A percentile compares a stretch with the other conserved stretches of the same genome.
Evolutionary conservation across 2,888 invertebrate genomes (phyloP).

Genomic region (Drosophila affinis): DNA sequence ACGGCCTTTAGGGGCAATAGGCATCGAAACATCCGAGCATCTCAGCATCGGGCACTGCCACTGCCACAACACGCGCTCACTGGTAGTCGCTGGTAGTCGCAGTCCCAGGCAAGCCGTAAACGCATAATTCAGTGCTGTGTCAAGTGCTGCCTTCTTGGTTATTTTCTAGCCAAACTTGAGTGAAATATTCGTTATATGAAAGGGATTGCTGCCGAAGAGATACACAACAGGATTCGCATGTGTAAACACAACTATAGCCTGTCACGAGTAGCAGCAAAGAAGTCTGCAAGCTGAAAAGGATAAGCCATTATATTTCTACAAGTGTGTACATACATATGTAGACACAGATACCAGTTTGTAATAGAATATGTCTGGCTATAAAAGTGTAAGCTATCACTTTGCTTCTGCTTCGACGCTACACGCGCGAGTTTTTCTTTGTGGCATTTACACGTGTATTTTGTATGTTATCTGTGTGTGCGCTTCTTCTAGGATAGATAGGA

Average conservation of each 20-base stretch:
- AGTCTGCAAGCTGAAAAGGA: too few species aligned
- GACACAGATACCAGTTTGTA: not conserved
- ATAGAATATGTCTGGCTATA: not conserved
- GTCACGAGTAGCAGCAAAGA: too few species aligned
- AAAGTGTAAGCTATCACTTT: not conserved
- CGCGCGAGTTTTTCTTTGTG: too few species aligned
- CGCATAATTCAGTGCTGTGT: slow-evolving; percentile 20
- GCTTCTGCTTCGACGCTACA: not conserved
- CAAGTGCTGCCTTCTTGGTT: slow-evolving; percentile 16
- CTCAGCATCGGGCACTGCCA: slow-evolving; percentile 12
- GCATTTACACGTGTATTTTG: not conserved
- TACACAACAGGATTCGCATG: too few species aligned
- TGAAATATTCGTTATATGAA: not conserved
- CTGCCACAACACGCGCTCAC: slow-evolving; percentile 30
- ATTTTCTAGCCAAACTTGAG: slow-evolving; percentile 10
- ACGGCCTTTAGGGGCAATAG: slow-evolving; percentile 47
- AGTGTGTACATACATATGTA: too few species aligned
- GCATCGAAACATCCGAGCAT: slow-evolving; percentile 22
- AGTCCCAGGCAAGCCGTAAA: slow-evolving; percentile 35
- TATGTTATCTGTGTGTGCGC: not conserved
- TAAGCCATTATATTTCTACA: too few species aligned
- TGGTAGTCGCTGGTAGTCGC: slow-evolving; percentile 10
- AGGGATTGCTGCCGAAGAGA: not conserved
- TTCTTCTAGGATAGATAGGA: too few species aligned
- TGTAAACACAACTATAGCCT: too few species aligned